phyloP scores from a whole-genome alignment of 2,113 vertebrate species.

The Narcine bancroftii region DNA sequence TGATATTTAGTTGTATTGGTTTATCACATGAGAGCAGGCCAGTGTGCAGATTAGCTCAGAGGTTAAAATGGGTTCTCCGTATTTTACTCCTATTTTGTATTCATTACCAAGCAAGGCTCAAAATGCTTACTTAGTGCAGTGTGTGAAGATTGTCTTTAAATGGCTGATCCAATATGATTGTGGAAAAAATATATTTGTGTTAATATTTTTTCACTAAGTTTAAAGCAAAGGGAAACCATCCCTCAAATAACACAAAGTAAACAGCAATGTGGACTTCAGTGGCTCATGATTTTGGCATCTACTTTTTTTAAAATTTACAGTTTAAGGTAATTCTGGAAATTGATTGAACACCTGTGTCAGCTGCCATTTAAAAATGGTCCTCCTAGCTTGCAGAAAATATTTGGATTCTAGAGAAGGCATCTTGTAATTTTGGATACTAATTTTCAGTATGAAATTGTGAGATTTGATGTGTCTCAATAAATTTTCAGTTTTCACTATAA shows the following conservation, averaged over 20 bases:
- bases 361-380: not conserved
- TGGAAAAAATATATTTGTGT: not conserved
- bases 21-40: constrained; percentile 52
- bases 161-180: not conserved
- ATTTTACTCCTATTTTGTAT: constrained; percentile 42
- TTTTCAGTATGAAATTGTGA: not conserved
- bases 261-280: not conserved
- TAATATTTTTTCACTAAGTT: too few species aligned
- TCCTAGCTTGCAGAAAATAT: not conserved
- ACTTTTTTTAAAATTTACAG: not conserved
- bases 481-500: not conserved
- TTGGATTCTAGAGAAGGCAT: not conserved
- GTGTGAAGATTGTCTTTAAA: not conserved
- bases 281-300: not conserved
- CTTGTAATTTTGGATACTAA: not conserved
- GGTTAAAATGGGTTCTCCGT: constrained; percentile 68
- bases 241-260: not conserved
- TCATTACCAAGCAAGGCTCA: constrained; percentile 44
- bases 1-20: constrained; percentile 48
- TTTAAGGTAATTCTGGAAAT: not conserved
- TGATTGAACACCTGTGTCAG: not conserved
- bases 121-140: constrained; percentile 36
- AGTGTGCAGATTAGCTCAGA: constrained; percentile 45
- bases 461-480: not conserved
- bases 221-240: too few species aligned